A percentile compares a stretch with the other conserved stretches of the same genome.
These are phyloP conservation scores for Xiphophorus couchianus DNA, from an alignment of 2,113 vertebrate genomes.

Conservation along the genomic window DNA sequence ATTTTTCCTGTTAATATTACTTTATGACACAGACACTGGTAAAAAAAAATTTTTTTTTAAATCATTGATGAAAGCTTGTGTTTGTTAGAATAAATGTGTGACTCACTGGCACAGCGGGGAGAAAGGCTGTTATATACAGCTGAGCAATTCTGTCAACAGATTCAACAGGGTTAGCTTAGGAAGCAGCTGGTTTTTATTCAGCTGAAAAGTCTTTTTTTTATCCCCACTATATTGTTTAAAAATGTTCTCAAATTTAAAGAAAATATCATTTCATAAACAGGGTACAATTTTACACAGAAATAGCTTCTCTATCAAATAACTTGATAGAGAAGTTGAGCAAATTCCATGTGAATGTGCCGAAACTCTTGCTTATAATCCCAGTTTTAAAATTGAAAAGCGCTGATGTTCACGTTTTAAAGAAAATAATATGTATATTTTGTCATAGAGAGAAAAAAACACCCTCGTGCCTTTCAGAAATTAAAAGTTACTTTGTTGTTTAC, in stretches of 20 bases:
- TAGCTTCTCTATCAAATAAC: background rate
- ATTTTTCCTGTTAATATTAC: background rate
- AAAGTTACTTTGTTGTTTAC: no score
- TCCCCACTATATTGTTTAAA: background rate
- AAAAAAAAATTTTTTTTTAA: background rate
- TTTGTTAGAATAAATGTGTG: background rate
- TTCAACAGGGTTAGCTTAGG: background rate
- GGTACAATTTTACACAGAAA: background rate
- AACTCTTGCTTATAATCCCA: no score
- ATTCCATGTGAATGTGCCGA: background rate
- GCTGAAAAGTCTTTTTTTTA: background rate
- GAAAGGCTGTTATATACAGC: conserved; percentile 87
- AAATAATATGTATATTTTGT: no score
- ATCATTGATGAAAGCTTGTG: background rate
- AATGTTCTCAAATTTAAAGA: background rate
- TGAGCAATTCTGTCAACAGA: conserved; percentile 87
- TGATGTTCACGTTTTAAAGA: no score
- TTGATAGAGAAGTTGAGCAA: background rate
- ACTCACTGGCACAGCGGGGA: conserved; percentile 94
- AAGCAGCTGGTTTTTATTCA: background rate
- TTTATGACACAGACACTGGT: background rate
- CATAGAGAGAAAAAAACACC: no score
- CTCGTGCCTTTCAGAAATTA: no score
- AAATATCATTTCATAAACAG: background rate
- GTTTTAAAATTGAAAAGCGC: background rate